phyloP scores from a whole-genome alignment of 2,888 invertebrate genomes.

The Heteropelma amictum region DNA sequence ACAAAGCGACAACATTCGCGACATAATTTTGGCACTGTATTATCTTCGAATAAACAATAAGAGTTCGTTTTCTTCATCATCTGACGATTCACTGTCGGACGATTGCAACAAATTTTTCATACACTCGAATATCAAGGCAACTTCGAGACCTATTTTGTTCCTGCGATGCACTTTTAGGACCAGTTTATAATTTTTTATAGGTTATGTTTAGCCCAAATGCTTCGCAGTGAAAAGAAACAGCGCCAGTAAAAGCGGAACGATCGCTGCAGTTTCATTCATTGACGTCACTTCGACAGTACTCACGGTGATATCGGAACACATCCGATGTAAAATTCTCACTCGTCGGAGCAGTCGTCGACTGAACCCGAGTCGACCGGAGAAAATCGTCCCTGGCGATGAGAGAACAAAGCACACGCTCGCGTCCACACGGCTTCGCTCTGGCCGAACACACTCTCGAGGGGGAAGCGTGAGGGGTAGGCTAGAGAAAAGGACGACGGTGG shows the following conservation, averaged over 20 bases:
- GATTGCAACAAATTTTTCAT: neutral
- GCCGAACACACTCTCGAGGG: too few relatives aligned
- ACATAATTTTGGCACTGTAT: neutral
- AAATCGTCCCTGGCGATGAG: too few relatives aligned
- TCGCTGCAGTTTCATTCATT: neutral
- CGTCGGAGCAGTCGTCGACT: too few relatives aligned
- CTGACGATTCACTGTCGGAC: neutral
- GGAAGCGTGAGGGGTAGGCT: too few relatives aligned
- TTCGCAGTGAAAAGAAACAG: neutral
- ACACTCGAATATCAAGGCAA: neutral
- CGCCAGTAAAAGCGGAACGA: too few relatives aligned
- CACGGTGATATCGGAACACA: neutral
- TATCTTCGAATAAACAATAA: neutral
- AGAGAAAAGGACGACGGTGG: too few relatives aligned
- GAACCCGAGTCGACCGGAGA: too few relatives aligned
- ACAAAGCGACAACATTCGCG: neutral
- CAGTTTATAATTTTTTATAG: neutral
- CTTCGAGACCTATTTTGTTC: neutral
- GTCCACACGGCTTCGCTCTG: too few relatives aligned
- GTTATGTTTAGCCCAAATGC: neutral
- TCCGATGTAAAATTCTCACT: neutral
- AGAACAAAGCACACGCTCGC: too few relatives aligned
- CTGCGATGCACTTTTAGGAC: neutral
- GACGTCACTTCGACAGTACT: conserved; percentile 6
- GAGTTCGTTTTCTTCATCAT: neutral